Base-by-base conservation (phyloP, 2,797 vertebrate species). In the Chaenodraco wilsoni region DNA sequence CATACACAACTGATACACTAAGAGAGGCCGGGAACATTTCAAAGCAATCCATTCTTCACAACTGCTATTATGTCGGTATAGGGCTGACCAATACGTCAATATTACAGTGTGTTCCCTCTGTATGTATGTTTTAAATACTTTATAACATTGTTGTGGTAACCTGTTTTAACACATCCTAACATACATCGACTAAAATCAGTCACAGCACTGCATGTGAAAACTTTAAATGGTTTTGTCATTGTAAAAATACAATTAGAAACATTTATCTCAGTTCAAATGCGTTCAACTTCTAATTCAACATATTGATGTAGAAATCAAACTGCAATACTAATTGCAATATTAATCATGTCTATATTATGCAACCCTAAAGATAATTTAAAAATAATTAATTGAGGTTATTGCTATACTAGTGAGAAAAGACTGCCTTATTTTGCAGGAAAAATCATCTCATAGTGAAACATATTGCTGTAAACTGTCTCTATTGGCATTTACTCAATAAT, bases 291-390 rank as follows among this genome's bases (percentile, higher is more conserved):
- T 1, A 48, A 27, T 11, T 55, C 33, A 68, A 56, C 37, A 68
- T 33, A 31, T 23, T 37, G 21, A 70, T 31, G 23, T 4, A 23
- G n/a, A 58, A 70, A 46, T 54, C 51, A 11, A 50, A 27, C 4
- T 27, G 27, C 27, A 27, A 60, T 49, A 69, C 72, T 66, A 66
- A 52, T 50, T 56, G 45, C 44, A 46, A 68, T 43, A 48, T 41
- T 60, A 52, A 76, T 71, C 49, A 71, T 57, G 44, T 58, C 60
- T 49, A n/a, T 45, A 77, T 79, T 15, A 71, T 57, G 43, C 52
- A 57, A 14, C 49, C 19, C 43, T 56, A 27, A 17, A 60, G 41
- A 49, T 61, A 64, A 72, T 50, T 37, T 37, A 45, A 33, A 71
- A 71, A 72, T 54, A 63, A 27, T 65, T 58, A 60, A 37, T 57